Evolutionary conservation across 2,888 invertebrate species (phyloP).

Genomic region (Hirudinaria manillensis): DNA sequence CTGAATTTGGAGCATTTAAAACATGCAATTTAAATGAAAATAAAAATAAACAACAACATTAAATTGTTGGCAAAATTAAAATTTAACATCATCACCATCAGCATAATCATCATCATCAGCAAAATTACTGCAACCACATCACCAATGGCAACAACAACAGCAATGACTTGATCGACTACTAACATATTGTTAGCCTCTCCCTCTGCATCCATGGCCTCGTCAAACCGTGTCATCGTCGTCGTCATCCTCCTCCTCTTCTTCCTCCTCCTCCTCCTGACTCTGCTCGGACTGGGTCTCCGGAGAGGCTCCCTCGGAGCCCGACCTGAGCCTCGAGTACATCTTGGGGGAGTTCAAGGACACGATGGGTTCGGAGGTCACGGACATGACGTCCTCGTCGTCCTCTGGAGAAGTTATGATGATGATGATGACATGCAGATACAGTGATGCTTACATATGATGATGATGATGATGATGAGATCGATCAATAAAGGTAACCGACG

Average conservation of each 20-base stretch:
- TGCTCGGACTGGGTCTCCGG: slow-evolving; percentile 23
- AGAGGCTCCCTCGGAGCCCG: slow-evolving; percentile 35
- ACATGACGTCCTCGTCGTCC: slow-evolving; percentile 38
- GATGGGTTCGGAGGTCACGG: slow-evolving; percentile 40
- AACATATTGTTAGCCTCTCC: too few species aligned
- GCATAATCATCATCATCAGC: too few species aligned
- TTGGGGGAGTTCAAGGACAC: slow-evolving; percentile 30
- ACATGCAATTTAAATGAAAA: too few species aligned
- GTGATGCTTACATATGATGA: background rate
- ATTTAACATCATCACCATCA: too few species aligned
- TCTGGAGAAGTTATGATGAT: slow-evolving; percentile 18
- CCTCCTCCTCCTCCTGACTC: slow-evolving; percentile 26
- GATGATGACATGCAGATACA: background rate
- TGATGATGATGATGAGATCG: background rate
- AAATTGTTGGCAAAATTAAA: too few species aligned
- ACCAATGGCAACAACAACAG: too few species aligned
- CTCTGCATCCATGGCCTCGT: too few species aligned
- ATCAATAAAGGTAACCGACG: background rate
- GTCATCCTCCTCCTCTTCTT: slow-evolving; percentile 29
- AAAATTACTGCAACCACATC: too few species aligned
- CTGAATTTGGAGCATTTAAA: too few species aligned
- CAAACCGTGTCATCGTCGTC: slow-evolving; percentile 25
- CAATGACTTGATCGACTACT: too few species aligned
- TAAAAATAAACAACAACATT: too few species aligned
- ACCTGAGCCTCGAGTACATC: slow-evolving; percentile 8